A percentile compares a stretch with the other conserved stretches of the same genome.
Conservation (phyloP, 1,140 invertebrate genomes). For the Danaus plexippus region DNA sequence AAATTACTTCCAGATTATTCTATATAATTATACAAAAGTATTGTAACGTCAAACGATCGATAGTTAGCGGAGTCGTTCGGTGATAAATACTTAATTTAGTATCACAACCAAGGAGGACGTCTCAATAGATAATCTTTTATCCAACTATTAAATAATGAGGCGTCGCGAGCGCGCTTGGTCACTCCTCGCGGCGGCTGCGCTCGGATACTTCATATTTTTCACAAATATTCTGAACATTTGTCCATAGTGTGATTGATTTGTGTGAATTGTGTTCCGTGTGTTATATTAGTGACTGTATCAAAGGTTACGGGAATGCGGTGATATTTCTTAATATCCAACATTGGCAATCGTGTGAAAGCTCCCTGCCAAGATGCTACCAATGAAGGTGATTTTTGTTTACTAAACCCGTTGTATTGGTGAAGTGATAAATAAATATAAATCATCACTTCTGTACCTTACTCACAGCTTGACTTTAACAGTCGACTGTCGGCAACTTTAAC, state of each 20-base stretch:
- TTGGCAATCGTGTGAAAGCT: slow-evolving; percentile 21
- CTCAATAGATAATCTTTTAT: slow-evolving; percentile 69
- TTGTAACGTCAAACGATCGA: too few species aligned
- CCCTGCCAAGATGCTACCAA: slow-evolving; percentile 31
- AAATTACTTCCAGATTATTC: too few species aligned
- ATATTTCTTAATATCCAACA: slow-evolving; percentile 19
- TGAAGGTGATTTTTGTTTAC: slow-evolving; percentile 24
- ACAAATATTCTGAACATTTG: not conserved
- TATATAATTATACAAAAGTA: too few species aligned
- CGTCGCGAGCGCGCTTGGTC: slow-evolving; percentile 29
- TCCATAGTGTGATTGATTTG: slow-evolving; percentile 1
- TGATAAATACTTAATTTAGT: slow-evolving; percentile 49
- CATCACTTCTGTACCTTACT: too few species aligned
- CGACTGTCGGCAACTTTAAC: not conserved
- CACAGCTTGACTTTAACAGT: too few species aligned
- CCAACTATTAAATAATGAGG: slow-evolving; percentile 66
- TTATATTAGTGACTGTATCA: slow-evolving; percentile 13
- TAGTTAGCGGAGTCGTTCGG: slow-evolving; percentile 18
- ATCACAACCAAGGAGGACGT: slow-evolving; percentile 59
- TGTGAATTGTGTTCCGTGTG: slow-evolving; percentile 9
- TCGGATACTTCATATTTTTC: slow-evolving; percentile 16
- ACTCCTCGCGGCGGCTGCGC: slow-evolving; percentile 29
- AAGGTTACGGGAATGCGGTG: slow-evolving; percentile 26
- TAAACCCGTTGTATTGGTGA: too few species aligned
- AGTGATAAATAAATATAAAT: too few species aligned